Percentiles rank a stretch among this genome's conserved stretches.
Evolutionary conservation across 2,888 invertebrate genomes (phyloP).

Genomic region (Neelides folsomi): DNA sequence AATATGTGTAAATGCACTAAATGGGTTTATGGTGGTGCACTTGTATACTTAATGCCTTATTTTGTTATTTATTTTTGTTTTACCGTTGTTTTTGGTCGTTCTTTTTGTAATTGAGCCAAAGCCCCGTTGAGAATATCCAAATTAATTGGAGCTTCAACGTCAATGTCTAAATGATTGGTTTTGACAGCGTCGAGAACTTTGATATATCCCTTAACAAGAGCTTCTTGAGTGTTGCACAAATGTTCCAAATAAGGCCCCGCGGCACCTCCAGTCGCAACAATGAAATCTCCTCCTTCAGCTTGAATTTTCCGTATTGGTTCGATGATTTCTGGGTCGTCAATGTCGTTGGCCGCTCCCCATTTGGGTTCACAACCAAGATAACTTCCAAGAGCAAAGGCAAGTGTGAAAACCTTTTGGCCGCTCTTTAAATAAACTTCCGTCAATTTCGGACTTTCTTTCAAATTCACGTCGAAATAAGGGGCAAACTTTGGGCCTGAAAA

Average conservation of each 20-base stretch:
- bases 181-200: constrained; percentile 24
- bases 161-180: constrained; percentile 29
- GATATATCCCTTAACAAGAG: constrained; percentile 21
- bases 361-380: constrained; percentile 20
- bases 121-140: constrained; percentile 23
- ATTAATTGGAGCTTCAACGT: constrained; percentile 28
- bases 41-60: background rate
- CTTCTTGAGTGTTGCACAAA: constrained; percentile 15
- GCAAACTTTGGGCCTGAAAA: constrained; percentile 17
- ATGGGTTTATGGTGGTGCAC: no score
- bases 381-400: constrained; percentile 28
- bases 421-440: constrained; percentile 15
- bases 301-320: constrained; percentile 18
- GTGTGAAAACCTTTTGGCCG: constrained; percentile 24
- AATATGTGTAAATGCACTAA: no score
- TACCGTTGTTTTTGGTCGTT: constrained; percentile 24
- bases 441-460: constrained; percentile 15
- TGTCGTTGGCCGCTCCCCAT: constrained; percentile 21
- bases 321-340: constrained; percentile 18
- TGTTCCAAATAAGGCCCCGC: constrained; percentile 18
- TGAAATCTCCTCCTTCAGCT: constrained; percentile 14
- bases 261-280: constrained; percentile 19
- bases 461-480: constrained; percentile 25
- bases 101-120: constrained; percentile 22
- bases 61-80: background rate